phyloP scores from a whole-genome alignment of 2,113 vertebrate genomes.

The Eleginops maclovinus region DNA sequence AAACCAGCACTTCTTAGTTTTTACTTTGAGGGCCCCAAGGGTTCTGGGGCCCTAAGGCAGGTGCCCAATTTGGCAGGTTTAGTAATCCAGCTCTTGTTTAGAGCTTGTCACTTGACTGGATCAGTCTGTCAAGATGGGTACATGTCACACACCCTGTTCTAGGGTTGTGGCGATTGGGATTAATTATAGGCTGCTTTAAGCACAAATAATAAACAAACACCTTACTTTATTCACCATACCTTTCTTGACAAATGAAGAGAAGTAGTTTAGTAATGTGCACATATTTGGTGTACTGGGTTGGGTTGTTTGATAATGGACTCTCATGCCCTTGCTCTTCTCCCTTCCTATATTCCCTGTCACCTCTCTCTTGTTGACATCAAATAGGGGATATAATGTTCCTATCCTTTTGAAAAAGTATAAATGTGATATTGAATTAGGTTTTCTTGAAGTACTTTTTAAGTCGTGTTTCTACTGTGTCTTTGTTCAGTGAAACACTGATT shows the following conservation, averaged over 20 bases:
- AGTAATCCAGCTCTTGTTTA: neutral
- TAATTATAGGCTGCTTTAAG: neutral
- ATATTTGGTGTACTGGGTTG: neutral
- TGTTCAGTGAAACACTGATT: constrained; percentile 19
- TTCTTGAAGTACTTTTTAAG: constrained; percentile 7
- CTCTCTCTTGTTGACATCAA: neutral
- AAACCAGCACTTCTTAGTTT: constrained; percentile 4
- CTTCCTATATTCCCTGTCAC: neutral
- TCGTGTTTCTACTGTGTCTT: neutral
- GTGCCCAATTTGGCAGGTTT: neutral
- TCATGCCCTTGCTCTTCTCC: neutral
- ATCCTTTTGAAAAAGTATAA: neutral
- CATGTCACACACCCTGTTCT: neutral
- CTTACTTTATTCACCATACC: too few relatives aligned
- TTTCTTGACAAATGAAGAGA: neutral
- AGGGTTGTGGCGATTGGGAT: neutral
- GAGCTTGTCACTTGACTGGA: neutral
- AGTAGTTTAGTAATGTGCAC: neutral
- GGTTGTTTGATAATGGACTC: neutral
- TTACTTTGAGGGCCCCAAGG: neutral
- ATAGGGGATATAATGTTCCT: neutral
- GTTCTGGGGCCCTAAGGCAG: neutral
- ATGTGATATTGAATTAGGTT: neutral
- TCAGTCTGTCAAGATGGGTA: neutral
- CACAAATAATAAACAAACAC: neutral